A percentile compares a stretch with the other conserved stretches of the same genome.
phyloP scores from a whole-genome alignment of 2,113 vertebrate genomes.

The Desmodus rotundus region DNA sequence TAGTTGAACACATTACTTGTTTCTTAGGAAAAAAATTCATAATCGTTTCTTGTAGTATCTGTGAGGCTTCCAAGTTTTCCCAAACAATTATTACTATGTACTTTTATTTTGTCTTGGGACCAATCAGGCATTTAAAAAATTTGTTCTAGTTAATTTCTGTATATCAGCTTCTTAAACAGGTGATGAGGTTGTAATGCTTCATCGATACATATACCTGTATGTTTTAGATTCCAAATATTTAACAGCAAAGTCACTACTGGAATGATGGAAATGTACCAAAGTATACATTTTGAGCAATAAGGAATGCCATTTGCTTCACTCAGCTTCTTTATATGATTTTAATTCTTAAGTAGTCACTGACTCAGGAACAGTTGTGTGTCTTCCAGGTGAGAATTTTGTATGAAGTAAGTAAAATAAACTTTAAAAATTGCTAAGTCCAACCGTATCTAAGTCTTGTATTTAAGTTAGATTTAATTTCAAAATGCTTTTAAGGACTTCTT shows the following conservation, averaged over 20 bases:
- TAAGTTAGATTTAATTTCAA: constrained; percentile 74
- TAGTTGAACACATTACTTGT: constrained; percentile 7
- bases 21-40: neutral
- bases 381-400: constrained; percentile 60
- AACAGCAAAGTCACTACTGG: neutral
- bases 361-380: constrained; percentile 19
- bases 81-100: neutral
- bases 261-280: neutral
- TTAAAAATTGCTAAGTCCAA: constrained; percentile 62
- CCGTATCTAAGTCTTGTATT: constrained; percentile 59
- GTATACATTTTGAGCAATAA: neutral
- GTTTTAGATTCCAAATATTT: neutral
- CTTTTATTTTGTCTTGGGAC: constrained; percentile 32
- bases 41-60: neutral
- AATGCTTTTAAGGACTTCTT: constrained; percentile 69
- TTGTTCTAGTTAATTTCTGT: constrained; percentile 28
- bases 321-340: constrained; percentile 1
- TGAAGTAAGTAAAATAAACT: constrained; percentile 65
- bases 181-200: neutral
- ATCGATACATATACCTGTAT: neutral
- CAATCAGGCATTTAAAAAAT: neutral
- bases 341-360: neutral
- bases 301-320: constrained; percentile 52
- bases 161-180: neutral
- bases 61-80: neutral